phyloP scores from a whole-genome alignment of 2,113 vertebrate genomes.

The Periophthalmus modestus region DNA sequence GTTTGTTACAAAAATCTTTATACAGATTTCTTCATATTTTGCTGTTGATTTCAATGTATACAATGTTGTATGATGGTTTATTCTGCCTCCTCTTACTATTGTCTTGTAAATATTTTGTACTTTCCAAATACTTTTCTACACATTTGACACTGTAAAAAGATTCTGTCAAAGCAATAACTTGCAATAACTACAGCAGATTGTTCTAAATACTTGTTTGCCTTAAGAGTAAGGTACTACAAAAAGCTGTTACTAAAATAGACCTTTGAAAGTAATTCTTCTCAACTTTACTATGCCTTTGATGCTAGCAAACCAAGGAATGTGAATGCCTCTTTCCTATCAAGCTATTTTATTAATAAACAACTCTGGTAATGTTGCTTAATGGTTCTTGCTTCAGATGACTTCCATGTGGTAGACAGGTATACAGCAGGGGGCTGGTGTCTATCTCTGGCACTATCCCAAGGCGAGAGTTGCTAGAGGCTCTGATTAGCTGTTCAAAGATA shows the following conservation, averaged over 20 bases:
- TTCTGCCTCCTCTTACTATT: slow-evolving; percentile 47
- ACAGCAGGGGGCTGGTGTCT: slow-evolving; percentile 19
- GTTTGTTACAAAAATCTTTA: slow-evolving; percentile 23
- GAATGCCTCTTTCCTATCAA: slow-evolving; percentile 67
- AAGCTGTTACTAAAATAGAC: slow-evolving; percentile 41
- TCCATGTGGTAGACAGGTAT: slow-evolving; percentile 33
- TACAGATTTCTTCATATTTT: slow-evolving; percentile 20
- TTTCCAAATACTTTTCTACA: slow-evolving; percentile 41
- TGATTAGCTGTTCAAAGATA: slow-evolving; percentile 54
- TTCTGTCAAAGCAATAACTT: slow-evolving; percentile 55
- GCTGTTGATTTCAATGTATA: slow-evolving; percentile 36
- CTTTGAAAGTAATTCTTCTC: slow-evolving; percentile 15
- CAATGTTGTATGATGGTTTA: slow-evolving; percentile 29
- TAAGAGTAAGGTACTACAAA: slow-evolving; percentile 17
- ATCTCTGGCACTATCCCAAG: slow-evolving; percentile 37
- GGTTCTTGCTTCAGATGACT: slow-evolving; percentile 18
- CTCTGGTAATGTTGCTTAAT: slow-evolving; percentile 51
- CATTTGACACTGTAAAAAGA: slow-evolving; percentile 61
- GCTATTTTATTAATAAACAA: slow-evolving; percentile 71
- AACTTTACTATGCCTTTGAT: slow-evolving; percentile 63
- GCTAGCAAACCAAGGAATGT: slow-evolving; percentile 79
- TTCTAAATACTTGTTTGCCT: slow-evolving; percentile 46
- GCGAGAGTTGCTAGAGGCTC: slow-evolving; percentile 18
- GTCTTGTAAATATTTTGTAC: slow-evolving; percentile 61
- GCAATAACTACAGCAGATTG: slow-evolving; percentile 62